Evolutionary conservation across 1,140 invertebrate species (phyloP).

Genomic region (Hesperophylax magnus): DNA sequence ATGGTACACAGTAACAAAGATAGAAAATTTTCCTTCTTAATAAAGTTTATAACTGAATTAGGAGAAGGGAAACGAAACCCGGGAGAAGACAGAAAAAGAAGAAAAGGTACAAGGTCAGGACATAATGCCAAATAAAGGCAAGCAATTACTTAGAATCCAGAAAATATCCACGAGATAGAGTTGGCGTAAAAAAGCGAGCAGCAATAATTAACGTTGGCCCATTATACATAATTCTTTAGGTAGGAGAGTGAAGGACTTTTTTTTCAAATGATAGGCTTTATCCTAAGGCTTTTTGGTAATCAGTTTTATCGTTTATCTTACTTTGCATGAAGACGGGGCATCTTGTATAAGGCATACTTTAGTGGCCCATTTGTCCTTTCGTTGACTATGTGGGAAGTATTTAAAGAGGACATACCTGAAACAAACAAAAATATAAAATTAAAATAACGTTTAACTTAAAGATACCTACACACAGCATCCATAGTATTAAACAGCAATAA

Average conservation of each 20-base stretch:
- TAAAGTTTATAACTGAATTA: constrained; percentile 40
- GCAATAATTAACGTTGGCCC: constrained; percentile 21
- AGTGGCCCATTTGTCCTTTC: too few relatives aligned
- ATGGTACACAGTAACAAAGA: constrained; percentile 26
- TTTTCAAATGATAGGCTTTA: background rate
- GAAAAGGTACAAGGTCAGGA: constrained; percentile 36
- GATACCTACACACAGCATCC: too few relatives aligned
- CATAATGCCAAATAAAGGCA: constrained; percentile 27
- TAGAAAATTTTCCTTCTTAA: constrained; percentile 11
- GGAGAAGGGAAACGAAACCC: background rate
- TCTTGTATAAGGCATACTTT: too few relatives aligned
- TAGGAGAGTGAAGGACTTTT: background rate
- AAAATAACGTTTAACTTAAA: too few relatives aligned
- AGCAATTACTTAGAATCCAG: constrained; percentile 27
- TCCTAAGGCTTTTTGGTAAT: too few relatives aligned
- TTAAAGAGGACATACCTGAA: too few relatives aligned
- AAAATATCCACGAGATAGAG: background rate
- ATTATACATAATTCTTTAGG: background rate
- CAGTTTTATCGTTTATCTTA: too few relatives aligned
- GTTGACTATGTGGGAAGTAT: too few relatives aligned
- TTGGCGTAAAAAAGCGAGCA: constrained; percentile 5
- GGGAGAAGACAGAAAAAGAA: background rate
- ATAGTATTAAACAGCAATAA: too few relatives aligned
- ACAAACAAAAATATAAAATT: too few relatives aligned
- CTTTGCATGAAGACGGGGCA: too few relatives aligned